These are phyloP conservation scores for Caenorhabditis tropicalis DNA, from an alignment of 1,140 invertebrate genomes.

Conservation along the genomic window DNA sequence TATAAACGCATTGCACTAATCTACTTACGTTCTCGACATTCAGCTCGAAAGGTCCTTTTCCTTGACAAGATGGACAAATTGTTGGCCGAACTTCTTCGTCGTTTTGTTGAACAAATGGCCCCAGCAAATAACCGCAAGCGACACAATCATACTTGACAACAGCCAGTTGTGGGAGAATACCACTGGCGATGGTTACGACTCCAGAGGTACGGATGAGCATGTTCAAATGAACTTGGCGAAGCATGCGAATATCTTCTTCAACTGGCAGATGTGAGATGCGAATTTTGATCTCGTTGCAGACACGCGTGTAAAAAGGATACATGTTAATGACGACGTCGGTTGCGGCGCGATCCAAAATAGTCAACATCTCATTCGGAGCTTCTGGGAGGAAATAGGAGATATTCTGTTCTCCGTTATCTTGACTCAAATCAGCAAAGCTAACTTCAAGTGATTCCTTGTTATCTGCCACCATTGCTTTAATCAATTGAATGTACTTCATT, in stretches of 20 bases:
- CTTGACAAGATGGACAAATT: constrained; percentile 96
- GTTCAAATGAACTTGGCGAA: constrained; percentile 94
- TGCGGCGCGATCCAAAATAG: constrained; percentile 75
- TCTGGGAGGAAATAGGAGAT: constrained; percentile 95
- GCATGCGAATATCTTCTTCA: constrained; percentile 91
- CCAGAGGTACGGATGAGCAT: constrained; percentile 88
- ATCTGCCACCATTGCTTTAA: constrained; percentile 72
- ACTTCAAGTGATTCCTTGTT: constrained; percentile 84
- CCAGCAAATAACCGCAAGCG: constrained; percentile 90
- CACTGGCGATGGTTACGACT: constrained; percentile 90
- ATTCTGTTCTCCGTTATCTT: constrained; percentile 82
- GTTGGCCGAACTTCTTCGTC: constrained; percentile 91
- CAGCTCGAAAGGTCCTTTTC: constrained; percentile 86
- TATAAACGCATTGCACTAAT: too few relatives aligned
- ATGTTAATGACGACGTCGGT: constrained; percentile 91
- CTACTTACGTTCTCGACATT: constrained; percentile 81
- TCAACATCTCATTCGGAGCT: constrained; percentile 80
- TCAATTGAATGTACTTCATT: constrained; percentile 62
- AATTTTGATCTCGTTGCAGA: constrained; percentile 86
- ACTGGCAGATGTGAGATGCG: constrained; percentile 91
- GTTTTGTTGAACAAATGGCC: constrained; percentile 91
- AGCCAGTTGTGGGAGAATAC: constrained; percentile 91
- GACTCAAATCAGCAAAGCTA: constrained; percentile 89
- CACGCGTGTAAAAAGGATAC: constrained; percentile 93
- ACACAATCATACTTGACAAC: constrained; percentile 97